Evolutionary conservation across 2,888 invertebrate species (phyloP).

Genomic region (Proisotoma minuta): DNA sequence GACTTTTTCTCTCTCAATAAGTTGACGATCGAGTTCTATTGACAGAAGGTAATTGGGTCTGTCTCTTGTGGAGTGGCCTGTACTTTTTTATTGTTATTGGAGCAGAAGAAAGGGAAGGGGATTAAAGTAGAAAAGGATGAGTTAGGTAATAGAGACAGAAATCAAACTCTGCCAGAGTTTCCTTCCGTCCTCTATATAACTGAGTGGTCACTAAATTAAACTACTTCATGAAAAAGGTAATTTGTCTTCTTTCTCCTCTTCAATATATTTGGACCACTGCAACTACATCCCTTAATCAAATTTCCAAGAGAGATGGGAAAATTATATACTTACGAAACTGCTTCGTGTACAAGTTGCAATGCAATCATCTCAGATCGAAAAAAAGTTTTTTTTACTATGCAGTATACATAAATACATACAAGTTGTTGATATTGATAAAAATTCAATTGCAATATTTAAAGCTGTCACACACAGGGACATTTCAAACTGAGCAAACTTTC

Average conservation of each 20-base stretch:
- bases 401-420: too few relatives aligned
- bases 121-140: background rate
- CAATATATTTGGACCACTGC: too few relatives aligned
- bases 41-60: conserved; percentile 12
- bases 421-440: too few relatives aligned
- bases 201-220: background rate
- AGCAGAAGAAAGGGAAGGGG: conserved; percentile 5
- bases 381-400: too few relatives aligned
- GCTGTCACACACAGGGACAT: too few relatives aligned
- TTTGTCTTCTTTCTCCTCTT: background rate
- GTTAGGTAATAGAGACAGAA: conserved; percentile 3
- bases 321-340: too few relatives aligned
- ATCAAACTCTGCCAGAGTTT: background rate
- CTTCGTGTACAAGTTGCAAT: too few relatives aligned
- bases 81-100: conserved; percentile 7
- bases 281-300: background rate
- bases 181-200: background rate
- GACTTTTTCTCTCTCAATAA: too few relatives aligned
- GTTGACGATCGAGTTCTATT: background rate
- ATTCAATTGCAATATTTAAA: too few relatives aligned
- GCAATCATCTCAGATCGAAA: too few relatives aligned
- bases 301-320: too few relatives aligned
- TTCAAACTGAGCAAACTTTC: too few relatives aligned
- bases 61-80: background rate
- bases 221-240: background rate